These are phyloP conservation scores for Enteromius viviparus DNA, from an alignment of 2,797 vertebrate species.

Conservation along the genomic window DNA sequence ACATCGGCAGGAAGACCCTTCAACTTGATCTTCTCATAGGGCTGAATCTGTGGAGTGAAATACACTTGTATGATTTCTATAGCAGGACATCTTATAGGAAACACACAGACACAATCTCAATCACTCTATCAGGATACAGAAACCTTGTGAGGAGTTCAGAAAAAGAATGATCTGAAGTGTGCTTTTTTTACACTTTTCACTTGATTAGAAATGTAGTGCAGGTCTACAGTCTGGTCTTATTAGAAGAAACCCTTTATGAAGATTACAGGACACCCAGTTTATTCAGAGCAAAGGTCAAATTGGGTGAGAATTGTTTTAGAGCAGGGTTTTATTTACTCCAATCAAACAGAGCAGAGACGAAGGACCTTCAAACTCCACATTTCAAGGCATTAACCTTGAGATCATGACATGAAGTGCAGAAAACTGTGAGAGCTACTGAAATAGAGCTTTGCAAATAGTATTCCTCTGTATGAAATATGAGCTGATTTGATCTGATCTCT, in stretches of 20 bases:
- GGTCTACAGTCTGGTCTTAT: background rate
- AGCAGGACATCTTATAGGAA: background rate
- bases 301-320: background rate
- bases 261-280: background rate
- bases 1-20: constrained; percentile 87
- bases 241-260: background rate
- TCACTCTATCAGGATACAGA: background rate
- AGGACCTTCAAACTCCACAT: background rate
- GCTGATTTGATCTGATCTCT: background rate
- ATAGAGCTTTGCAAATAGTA: background rate
- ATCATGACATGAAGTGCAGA: background rate
- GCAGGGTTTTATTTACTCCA: constrained; percentile 19
- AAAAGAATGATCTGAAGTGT: background rate
- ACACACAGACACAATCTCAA: background rate
- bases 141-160: background rate
- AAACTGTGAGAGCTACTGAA: background rate
- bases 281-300: background rate
- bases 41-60: constrained; percentile 83
- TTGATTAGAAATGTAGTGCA: too few species aligned
- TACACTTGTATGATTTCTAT: background rate
- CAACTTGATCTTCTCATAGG: constrained; percentile 91
- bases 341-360: background rate
- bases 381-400: background rate
- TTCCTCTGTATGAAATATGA: background rate
- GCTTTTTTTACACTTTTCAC: too few species aligned